Conservation (phyloP, 2,888 invertebrate genomes). For the Agonopterix heracliana region DNA sequence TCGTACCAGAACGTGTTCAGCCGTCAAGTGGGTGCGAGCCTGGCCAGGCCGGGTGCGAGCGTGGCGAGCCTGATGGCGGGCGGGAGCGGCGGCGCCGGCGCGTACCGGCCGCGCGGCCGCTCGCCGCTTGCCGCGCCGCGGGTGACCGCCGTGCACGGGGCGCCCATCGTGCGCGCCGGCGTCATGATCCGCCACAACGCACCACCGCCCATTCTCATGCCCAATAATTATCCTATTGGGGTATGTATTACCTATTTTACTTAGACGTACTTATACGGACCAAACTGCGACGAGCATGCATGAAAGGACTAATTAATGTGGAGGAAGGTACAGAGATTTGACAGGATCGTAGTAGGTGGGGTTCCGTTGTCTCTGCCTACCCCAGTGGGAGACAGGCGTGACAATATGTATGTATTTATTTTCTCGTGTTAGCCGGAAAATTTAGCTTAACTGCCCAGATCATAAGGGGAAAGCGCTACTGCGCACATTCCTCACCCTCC, state of each 20-base stretch:
- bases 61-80: constrained; percentile 26
- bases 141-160: constrained; percentile 33
- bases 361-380: too few species aligned
- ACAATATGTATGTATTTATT: too few species aligned
- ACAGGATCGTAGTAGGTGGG: too few species aligned
- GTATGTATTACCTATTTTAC: constrained; percentile 49
- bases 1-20: constrained; percentile 48
- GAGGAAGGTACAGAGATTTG: too few species aligned
- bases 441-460: too few species aligned
- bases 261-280: too few species aligned
- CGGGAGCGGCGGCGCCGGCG: constrained; percentile 25
- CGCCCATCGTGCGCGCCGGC: constrained; percentile 49
- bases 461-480: too few species aligned
- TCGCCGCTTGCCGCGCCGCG: constrained; percentile 32
- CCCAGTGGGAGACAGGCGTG: too few species aligned
- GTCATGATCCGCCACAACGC: constrained; percentile 78
- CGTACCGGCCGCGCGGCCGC: constrained; percentile 42
- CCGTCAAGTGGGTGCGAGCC: constrained; percentile 52
- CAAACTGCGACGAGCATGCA: too few species aligned
- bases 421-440: not conserved
- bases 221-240: constrained; percentile 79
- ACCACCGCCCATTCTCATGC: constrained; percentile 67
- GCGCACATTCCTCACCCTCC: too few species aligned
- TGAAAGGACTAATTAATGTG: too few species aligned
- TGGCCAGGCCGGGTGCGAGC: constrained; percentile 30